Evolutionary conservation across 2,113 vertebrate species (phyloP).

Genomic region (Chionis minor): DNA sequence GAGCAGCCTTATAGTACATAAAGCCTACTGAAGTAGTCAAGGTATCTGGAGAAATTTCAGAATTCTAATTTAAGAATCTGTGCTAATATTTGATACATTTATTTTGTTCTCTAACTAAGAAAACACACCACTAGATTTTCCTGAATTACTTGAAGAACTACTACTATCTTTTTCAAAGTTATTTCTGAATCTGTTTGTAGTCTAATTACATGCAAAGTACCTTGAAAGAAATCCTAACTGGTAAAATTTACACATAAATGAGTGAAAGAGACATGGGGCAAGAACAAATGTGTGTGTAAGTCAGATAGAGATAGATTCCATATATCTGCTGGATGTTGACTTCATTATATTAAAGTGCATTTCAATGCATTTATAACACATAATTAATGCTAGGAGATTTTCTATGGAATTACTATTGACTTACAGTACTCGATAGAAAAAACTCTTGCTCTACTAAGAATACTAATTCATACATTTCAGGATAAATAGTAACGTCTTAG

Average conservation of each 20-base stretch:
- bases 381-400: not conserved
- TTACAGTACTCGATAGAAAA: not conserved
- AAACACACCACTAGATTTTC: not conserved
- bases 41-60: not conserved
- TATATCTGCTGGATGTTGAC: not conserved
- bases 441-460: not conserved
- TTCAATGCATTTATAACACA: not conserved
- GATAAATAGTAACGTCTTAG: not conserved
- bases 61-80: not conserved
- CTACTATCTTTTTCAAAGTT: not conserved
- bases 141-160: not conserved
- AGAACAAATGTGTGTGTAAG: not conserved
- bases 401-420: not conserved
- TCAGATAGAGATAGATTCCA: not conserved
- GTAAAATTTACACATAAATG: not conserved
- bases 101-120: not conserved
- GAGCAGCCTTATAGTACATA: not conserved
- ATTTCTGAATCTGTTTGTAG: not conserved
- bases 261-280: not conserved
- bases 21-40: not conserved
- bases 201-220: not conserved
- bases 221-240: not conserved
- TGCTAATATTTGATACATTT: rapidly evolving
- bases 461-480: not conserved
- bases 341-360: not conserved